phyloP scores from a whole-genome alignment of 2,888 invertebrate genomes.

The Xestia rhomboidea region DNA sequence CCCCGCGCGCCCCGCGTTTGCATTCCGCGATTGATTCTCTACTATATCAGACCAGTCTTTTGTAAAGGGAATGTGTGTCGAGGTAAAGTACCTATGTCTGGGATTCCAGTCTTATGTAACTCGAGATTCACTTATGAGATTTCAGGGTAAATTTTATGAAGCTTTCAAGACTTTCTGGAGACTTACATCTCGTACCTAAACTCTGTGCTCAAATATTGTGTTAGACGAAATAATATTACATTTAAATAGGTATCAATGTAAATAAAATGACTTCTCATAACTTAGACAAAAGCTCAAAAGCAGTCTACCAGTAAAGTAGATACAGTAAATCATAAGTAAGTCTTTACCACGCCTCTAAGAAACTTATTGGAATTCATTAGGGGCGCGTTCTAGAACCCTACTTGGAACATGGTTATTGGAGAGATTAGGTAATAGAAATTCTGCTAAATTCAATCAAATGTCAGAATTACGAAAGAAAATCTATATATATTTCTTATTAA shows the following conservation, averaged over 20 bases:
- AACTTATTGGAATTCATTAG: conserved; percentile 20
- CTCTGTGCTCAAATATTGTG: not conserved
- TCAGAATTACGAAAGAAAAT: conserved; percentile 3
- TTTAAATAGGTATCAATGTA: conserved; percentile 3
- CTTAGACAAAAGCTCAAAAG: not conserved
- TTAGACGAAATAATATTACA: conserved; percentile 10
- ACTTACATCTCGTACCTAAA: conserved; percentile 7
- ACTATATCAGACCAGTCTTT: conserved; percentile 64
- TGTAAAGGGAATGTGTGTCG: conserved; percentile 61
- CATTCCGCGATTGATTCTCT: conserved; percentile 82
- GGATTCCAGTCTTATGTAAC: conserved; percentile 36
- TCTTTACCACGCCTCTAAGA: not conserved
- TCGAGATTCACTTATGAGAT: conserved; percentile 6
- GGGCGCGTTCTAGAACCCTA: not conserved
- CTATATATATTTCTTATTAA: conserved; percentile 50
- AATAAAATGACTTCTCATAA: not conserved
- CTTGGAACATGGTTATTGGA: not conserved
- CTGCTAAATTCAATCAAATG: conserved; percentile 9
- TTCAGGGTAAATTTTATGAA: conserved; percentile 3
- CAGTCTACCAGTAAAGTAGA: not conserved
- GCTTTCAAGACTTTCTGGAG: conserved; percentile 17
- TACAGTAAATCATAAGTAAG: conserved; percentile 7
- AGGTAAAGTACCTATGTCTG: conserved; percentile 37
- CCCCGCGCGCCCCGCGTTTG: conserved; percentile 70
- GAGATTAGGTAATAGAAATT: not conserved